A percentile compares a stretch with the other conserved stretches of the same genome.
Conservation (phyloP, 2,888 invertebrate species). For the Azorinus chamasolen region DNA sequence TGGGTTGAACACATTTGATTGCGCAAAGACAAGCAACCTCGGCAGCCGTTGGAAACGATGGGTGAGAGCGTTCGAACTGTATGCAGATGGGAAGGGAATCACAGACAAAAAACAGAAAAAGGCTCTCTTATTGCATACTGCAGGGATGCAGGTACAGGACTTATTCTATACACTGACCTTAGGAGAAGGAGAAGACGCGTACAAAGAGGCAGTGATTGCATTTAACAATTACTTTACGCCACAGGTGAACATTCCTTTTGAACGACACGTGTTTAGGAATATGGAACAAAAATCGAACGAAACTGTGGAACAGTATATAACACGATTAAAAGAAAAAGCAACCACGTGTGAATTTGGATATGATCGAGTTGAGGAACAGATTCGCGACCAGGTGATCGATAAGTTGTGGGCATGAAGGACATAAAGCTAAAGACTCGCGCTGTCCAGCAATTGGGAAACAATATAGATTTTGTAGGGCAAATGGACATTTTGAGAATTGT, state of each 20-base stretch:
- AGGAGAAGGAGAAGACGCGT: slow-evolving; percentile 9
- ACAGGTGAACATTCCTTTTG: slow-evolving; percentile 37
- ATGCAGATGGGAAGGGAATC: slow-evolving; percentile 30
- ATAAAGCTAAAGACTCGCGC: neutral
- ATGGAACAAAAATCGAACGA: slow-evolving; percentile 34
- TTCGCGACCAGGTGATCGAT: slow-evolving; percentile 30
- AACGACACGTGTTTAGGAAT: slow-evolving; percentile 40
- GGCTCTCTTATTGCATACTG: slow-evolving; percentile 44
- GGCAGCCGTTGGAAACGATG: slow-evolving; percentile 32
- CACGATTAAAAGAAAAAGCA: too few species aligned
- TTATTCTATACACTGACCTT: slow-evolving; percentile 11
- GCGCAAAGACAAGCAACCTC: neutral
- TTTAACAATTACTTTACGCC: slow-evolving; percentile 28
- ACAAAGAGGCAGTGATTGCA: slow-evolving; percentile 19
- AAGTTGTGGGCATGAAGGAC: slow-evolving; percentile 11
- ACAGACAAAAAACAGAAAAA: slow-evolving; percentile 13
- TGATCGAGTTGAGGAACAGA: slow-evolving; percentile 4
- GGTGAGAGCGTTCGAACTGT: slow-evolving; percentile 49
- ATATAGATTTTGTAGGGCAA: neutral
- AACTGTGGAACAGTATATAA: slow-evolving; percentile 27
- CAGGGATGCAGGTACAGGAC: slow-evolving; percentile 46
- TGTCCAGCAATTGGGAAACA: neutral
- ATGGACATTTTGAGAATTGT: neutral
- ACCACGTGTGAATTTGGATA: too few species aligned
- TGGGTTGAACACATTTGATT: slow-evolving; percentile 4